Base-by-base conservation (phyloP, 2,113 vertebrate genomes). In the Oreotrochilus melanogaster region DNA sequence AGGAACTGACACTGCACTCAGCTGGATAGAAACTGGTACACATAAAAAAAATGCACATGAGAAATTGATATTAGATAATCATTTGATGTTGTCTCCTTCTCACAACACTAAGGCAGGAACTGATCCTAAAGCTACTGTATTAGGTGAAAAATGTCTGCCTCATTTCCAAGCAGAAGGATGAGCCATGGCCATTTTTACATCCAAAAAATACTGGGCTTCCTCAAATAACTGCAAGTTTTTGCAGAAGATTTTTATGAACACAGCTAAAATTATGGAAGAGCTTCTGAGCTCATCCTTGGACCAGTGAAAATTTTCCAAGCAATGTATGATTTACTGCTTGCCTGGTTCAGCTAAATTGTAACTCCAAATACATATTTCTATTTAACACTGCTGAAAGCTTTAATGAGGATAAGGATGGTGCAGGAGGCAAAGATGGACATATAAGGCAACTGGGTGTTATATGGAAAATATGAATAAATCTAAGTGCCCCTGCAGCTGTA, bases 391-490 rank as follows among this genome's bases (percentile, higher is more conserved):
- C 74, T 76, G 85, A 92, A 96, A 74, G 85, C 64, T 64, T 66
- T 65, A 56, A 58, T 9, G 33, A 88, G 81, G 87, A 39, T 30
- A 48, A 82, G 89, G 64, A 43, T 74, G 61, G 54, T 23, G 84
- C 74, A 88, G 89, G 64, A 93, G 89, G 80, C 89, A 93, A 86
- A 82, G 93, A 96, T 88, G 94, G 92, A 96, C 94, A 93, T 86
- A 96, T 86, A 95, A 94, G 94, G 94, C 51, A n/a, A 93, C 67
- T 80, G 53, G 21, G 89, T 70, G 92, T 92, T 86, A 95, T 95
- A 93, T 58, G 94, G 95, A 97, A 96, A 97, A 82, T 92, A 79
- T 94, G 75, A 95, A 93, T 94, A 95, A 95, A 94, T 92, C 88
- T 70, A 88, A 79, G 42, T 92, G 92, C 56, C 33, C 48, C 18